phyloP scores from a whole-genome alignment of 2,888 invertebrate species.

The Xestia sexstrigata region DNA sequence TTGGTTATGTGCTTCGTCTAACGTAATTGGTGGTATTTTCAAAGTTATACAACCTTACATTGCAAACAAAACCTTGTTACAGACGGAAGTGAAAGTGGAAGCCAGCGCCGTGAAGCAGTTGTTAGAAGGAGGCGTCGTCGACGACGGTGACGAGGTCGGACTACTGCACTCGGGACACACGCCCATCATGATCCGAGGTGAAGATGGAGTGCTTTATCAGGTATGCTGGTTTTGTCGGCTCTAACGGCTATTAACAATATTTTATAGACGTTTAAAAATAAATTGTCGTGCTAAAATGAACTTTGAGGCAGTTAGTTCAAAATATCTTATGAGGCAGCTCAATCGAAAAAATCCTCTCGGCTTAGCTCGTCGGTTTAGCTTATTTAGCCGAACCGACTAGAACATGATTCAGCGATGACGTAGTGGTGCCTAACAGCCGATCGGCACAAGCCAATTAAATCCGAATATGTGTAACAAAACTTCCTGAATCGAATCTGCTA shows the following conservation, averaged over 20 bases:
- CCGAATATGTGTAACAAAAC: neutral
- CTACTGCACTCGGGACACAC: slow-evolving; percentile 87
- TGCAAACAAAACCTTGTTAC: slow-evolving; percentile 13
- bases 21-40: neutral
- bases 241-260: neutral
- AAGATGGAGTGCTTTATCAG: slow-evolving; percentile 95
- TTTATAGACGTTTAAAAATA: neutral
- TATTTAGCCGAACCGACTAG: neutral
- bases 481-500: neutral
- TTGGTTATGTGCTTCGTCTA: neutral
- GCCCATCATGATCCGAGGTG: slow-evolving; percentile 95
- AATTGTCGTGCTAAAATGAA: neutral
- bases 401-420: neutral
- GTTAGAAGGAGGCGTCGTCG: slow-evolving; percentile 84
- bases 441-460: neutral
- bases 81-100: slow-evolving; percentile 88
- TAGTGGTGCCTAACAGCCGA: neutral
- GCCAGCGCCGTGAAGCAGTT: slow-evolving; percentile 91
- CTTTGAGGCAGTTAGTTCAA: neutral
- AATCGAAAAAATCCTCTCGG: neutral
- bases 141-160: slow-evolving; percentile 84
- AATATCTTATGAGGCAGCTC: neutral
- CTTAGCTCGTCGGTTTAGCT: neutral
- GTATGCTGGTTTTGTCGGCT: slow-evolving; percentile 61
- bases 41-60: neutral